Base-by-base conservation (phyloP, 2,888 invertebrate genomes). In the Emesis furor region DNA sequence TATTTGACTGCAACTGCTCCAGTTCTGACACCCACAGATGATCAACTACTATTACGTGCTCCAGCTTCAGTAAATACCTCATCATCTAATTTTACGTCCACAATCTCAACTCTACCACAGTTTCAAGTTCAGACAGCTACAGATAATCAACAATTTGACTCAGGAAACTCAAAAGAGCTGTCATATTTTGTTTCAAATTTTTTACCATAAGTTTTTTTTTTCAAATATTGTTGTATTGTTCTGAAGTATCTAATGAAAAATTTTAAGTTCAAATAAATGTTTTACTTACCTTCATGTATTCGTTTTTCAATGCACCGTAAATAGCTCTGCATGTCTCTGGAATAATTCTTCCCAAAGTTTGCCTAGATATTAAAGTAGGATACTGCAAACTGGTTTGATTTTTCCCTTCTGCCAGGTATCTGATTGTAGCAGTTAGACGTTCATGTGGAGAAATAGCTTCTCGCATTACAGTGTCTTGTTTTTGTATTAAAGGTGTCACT, bases 301-400 rank as follows among this genome's bases (percentile, higher is more conserved):
- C 74, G 32, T 74, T 74, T 35, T 42, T 42, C 42, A 74, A 74
- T 59, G 37, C 74, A 14, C 32, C 37, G 17, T 12, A 39, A 59
- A 74, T 62, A 17, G 74, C 74, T 74, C 37, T 62, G 39, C 37
- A 74, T 59, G 59, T 74, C 17, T 74, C 74, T 62, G 74, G 59
- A 59, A 59, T 74, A 37, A 74, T 74, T 32, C 30, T 37, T 72
- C 46, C 72, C 51, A 72, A 46, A 72, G 35, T 17, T 32, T 72
- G 51, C 42, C 42, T n/a, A n/a, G 72, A 72, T 46, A 72, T 72
- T 17, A 46, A 30, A 39, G 46, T 46, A 35, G 24, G 7, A 72
- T 39, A 72, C 24, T 72, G 37, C 42, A 46, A 42, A 37, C 42
- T 30, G 24, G 37, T 30, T 4, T 72, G 42, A n/a, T 6, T 46